phyloP scores from a whole-genome alignment of 2,113 vertebrate species.

The Pluvianellus socialis region DNA sequence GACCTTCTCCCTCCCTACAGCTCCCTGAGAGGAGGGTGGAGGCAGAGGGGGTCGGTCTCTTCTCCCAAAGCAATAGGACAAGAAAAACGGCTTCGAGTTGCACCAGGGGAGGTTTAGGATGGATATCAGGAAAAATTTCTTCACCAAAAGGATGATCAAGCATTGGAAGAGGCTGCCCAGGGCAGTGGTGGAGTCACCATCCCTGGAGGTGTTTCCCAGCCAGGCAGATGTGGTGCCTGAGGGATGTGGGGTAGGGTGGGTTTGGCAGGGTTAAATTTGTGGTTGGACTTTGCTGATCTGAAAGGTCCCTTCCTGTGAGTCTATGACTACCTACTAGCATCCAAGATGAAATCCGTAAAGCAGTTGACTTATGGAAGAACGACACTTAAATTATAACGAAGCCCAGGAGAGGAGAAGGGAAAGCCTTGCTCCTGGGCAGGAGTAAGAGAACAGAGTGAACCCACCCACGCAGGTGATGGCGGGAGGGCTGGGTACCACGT shows the following conservation, averaged over 20 bases:
- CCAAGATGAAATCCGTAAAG: neutral
- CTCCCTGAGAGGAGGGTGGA: neutral
- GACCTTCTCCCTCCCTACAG: neutral
- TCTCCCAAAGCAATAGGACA: neutral
- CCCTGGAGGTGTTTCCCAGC: neutral
- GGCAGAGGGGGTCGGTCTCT: neutral
- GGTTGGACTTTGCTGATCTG: neutral
- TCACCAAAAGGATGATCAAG: neutral
- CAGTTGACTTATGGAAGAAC: neutral
- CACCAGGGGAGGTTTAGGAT: neutral
- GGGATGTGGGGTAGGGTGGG: neutral
- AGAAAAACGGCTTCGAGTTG: neutral
- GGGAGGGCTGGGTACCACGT: too few relatives aligned
- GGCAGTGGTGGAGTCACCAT: neutral
- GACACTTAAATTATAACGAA: neutral
- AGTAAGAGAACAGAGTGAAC: accelerated
- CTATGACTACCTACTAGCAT: too few relatives aligned
- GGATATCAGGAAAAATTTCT: neutral
- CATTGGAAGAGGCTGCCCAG: neutral
- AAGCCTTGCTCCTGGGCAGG: neutral
- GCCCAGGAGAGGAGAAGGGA: accelerated
- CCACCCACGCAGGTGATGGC: too few relatives aligned
- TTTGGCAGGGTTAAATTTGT: neutral
- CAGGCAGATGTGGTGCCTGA: neutral
- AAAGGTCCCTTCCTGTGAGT: neutral